Conservation (phyloP, 23 tunicate species). For the Trididemnum miniatum region DNA sequence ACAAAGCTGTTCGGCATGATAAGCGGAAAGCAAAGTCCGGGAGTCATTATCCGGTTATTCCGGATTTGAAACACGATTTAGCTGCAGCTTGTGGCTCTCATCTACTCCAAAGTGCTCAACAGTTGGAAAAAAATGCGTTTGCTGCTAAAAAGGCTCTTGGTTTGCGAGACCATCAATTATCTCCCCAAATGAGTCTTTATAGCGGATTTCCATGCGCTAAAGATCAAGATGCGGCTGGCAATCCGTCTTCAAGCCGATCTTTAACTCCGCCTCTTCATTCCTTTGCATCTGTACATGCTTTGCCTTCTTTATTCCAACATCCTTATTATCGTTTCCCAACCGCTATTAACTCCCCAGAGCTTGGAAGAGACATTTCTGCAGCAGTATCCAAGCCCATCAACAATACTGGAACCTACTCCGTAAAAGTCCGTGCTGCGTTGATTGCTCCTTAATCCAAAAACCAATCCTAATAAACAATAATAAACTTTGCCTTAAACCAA, state of each 20-base stretch:
- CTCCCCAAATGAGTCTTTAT: not conserved
- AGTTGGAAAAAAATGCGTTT: not conserved
- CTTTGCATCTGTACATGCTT: conserved; percentile 25
- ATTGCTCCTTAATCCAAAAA: conserved; percentile 49
- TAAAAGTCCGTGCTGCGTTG: conserved; percentile 58
- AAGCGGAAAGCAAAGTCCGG: conserved; percentile 52
- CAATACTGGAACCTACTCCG: conserved; percentile 40
- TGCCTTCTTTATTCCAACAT: conserved; percentile 34
- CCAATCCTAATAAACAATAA: no score
- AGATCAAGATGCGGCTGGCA: not conserved
- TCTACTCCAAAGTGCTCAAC: not conserved
- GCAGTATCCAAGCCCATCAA: not conserved
- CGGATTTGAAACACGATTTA: conserved; percentile 4
- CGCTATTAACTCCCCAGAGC: not conserved
- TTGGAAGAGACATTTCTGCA: conserved; percentile 2
- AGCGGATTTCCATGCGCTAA: not conserved
- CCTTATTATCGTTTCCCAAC: conserved; percentile 25
- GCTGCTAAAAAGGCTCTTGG: not conserved
- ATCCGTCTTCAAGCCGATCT: not conserved
- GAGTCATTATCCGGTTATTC: conserved; percentile 28
- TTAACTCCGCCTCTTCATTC: conserved; percentile 29
- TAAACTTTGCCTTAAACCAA: no score
- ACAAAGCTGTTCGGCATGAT: conserved; percentile 89
- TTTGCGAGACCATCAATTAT: not conserved
- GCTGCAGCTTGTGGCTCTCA: not conserved